Evolutionary conservation across 1,140 invertebrate genomes (phyloP).

Genomic region (Dendrolimus punctatus): DNA sequence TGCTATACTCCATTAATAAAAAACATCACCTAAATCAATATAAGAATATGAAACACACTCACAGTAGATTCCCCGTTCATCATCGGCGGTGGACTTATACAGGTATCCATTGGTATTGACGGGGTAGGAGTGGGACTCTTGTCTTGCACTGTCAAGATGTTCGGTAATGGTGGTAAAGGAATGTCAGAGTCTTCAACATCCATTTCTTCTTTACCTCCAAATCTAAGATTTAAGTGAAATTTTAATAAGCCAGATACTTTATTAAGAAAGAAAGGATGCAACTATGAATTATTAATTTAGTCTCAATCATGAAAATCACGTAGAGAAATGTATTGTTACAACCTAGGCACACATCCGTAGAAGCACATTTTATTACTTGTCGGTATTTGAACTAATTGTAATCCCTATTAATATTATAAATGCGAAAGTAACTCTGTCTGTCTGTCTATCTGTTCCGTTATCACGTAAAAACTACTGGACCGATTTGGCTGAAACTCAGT

Average conservation of each 20-base stretch:
- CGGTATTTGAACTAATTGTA: too few species aligned
- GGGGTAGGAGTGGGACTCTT: conserved; percentile 23
- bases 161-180: conserved; percentile 35
- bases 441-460: too few species aligned
- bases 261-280: background rate
- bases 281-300: too few species aligned
- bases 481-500: too few species aligned
- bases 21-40: background rate
- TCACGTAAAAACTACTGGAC: too few species aligned
- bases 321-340: too few species aligned
- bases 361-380: too few species aligned
- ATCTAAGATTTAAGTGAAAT: conserved; percentile 23
- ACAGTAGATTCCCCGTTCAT: conserved; percentile 49
- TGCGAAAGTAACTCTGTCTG: too few species aligned
- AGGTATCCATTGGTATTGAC: conserved; percentile 44
- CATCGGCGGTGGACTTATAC: conserved; percentile 72
- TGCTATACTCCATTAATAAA: too few species aligned
- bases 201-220: conserved; percentile 23
- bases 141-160: conserved; percentile 30
- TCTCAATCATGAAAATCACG: too few species aligned
- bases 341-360: too few species aligned
- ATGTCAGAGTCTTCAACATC: conserved; percentile 31
- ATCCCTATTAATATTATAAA: too few species aligned
- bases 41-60: conserved; percentile 15
- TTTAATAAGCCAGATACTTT: conserved; percentile 1